Conservation (phyloP, 2,113 vertebrate species). For the Clupea harengus region DNA sequence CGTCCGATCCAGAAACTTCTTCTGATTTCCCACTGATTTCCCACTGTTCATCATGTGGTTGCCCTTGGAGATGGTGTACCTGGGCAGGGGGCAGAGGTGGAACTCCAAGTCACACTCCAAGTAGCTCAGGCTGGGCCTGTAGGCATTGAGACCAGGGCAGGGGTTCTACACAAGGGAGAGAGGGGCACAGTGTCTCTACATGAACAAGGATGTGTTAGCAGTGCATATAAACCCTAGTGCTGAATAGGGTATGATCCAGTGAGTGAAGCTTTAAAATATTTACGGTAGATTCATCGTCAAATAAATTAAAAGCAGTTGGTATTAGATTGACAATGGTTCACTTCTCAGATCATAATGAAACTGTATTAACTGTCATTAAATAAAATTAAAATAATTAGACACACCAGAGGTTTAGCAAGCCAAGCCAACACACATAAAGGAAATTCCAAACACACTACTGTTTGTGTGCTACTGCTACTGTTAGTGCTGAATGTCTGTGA, state of each 20-base stretch:
- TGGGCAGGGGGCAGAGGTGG: slow-evolving; percentile 83
- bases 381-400: not conserved
- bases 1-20: slow-evolving; percentile 72
- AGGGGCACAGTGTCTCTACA: not conserved
- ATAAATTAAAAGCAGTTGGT: too few species aligned
- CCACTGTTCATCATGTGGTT: slow-evolving; percentile 37
- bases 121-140: slow-evolving; percentile 74
- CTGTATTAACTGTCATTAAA: not conserved
- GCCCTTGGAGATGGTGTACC: slow-evolving; percentile 66
- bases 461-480: too few species aligned
- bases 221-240: too few species aligned
- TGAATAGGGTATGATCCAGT: not conserved
- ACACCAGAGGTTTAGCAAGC: not conserved
- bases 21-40: slow-evolving; percentile 71
- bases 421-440: too few species aligned
- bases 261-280: too few species aligned
- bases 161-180: slow-evolving; percentile 75
- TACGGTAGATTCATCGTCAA: too few species aligned
- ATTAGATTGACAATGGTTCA: too few species aligned
- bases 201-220: too few species aligned
- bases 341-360: too few species aligned
- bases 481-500: not conserved
- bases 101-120: slow-evolving; percentile 78
- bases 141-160: slow-evolving; percentile 75
- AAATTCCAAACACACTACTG: too few species aligned